A percentile compares a stretch with the other conserved stretches of the same genome.
Evolutionary conservation across 2,888 invertebrate species (phyloP).

Genomic region (Hoplodrina ambigua): DNA sequence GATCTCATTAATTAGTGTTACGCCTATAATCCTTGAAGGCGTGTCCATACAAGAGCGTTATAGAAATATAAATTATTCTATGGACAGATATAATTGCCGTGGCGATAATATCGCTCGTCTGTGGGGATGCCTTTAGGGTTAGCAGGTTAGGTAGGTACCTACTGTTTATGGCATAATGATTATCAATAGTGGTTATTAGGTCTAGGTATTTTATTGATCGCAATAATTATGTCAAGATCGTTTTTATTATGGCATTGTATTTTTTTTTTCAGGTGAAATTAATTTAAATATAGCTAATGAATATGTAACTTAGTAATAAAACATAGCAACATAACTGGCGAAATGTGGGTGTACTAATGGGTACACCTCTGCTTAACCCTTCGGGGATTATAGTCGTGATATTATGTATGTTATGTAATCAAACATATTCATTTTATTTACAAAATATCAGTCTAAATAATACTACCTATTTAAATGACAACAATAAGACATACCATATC

Average conservation of each 20-base stretch:
- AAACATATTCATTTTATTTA: too few relatives aligned
- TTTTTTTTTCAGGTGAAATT: too few relatives aligned
- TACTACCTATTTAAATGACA: too few relatives aligned
- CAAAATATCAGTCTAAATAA: too few relatives aligned
- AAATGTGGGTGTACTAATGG: too few relatives aligned
- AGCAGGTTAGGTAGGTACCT: conserved; percentile 16
- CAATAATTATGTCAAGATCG: background rate
- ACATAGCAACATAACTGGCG: too few relatives aligned
- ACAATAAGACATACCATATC: background rate
- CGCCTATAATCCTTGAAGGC: conserved; percentile 17
- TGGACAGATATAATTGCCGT: background rate
- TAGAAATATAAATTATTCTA: too few relatives aligned
- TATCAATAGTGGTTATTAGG: background rate
- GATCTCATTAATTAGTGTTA: conserved; percentile 33
- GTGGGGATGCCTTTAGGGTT: conserved; percentile 2
- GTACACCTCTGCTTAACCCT: too few relatives aligned
- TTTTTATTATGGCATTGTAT: background rate
- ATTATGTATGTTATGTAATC: too few relatives aligned
- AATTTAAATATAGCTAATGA: too few relatives aligned
- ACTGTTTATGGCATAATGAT: background rate
- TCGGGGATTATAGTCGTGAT: too few relatives aligned
- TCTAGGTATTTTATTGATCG: background rate
- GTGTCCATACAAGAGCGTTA: background rate
- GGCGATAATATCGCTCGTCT: background rate
- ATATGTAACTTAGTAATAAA: too few relatives aligned